Conservation (phyloP, 2,797 vertebrate species). For the Paratrypauchen microcephalus region DNA sequence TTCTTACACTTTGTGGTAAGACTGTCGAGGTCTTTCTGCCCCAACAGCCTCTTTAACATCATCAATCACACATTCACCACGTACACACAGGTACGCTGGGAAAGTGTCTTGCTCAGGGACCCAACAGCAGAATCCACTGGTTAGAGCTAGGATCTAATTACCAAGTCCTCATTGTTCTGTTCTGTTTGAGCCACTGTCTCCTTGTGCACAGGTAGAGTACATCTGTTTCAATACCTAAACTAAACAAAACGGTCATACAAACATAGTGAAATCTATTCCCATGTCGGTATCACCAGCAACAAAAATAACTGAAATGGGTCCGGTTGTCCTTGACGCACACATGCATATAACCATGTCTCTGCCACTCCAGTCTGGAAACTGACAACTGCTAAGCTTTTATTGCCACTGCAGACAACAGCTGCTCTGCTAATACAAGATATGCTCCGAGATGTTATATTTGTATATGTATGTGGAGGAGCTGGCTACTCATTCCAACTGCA, state of each 20-base stretch:
- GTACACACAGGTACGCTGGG: background rate
- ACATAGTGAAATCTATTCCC: background rate
- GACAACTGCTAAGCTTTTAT: conserved; percentile 42
- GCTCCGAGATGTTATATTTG: conserved; percentile 18
- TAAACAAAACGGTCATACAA: background rate
- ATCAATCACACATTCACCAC: background rate
- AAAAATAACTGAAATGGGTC: conserved; percentile 6
- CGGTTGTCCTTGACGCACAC: conserved; percentile 3
- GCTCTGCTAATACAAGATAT: conserved; percentile 7
- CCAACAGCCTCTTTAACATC: background rate
- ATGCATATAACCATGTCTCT: conserved; percentile 8
- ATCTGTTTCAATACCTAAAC: background rate
- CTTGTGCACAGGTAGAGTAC: background rate
- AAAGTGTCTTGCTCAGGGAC: background rate
- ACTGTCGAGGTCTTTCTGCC: background rate
- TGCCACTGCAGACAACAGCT: conserved; percentile 20
- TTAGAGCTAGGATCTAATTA: too few relatives aligned
- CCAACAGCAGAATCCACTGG: too few relatives aligned
- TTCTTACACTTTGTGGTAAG: background rate
- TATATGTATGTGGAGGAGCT: conserved; percentile 1
- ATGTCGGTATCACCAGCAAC: background rate
- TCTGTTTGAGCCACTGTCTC: too few relatives aligned
- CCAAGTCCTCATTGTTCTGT: too few relatives aligned
- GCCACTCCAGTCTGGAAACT: conserved; percentile 6
- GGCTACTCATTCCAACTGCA: background rate